Evolutionary conservation across 1,140 invertebrate species (phyloP), one percentile per base, ranked within the genome.

Genomic region (Archivesica marissinica): DNA sequence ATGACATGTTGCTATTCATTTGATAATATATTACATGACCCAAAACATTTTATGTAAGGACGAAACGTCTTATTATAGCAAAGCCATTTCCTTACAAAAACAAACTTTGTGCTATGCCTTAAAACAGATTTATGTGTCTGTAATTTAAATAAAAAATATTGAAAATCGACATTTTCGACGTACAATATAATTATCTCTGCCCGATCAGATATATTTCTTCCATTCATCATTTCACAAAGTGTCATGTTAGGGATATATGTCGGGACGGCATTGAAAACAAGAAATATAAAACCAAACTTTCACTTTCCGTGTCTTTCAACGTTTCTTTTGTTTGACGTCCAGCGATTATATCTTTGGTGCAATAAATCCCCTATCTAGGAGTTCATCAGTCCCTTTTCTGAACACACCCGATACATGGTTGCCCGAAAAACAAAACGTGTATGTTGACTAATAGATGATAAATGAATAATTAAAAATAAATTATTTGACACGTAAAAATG

Each of bases 381-480:
- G 41, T 47, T 30, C 23, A 72, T 72, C 68, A 2, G 41, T 25
- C 41, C 23, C 28, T 52, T 50, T 44, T 44, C 11, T 70, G 23
- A 30, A 33, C 13, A 72, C 20, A 52, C 41, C 41, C 28, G 68
- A 72, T 72, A 72, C 68, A 44, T 52, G 39, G 68, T 72, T 52
- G 41, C 68, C 39, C 28, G 23, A 44, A 30, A 72, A 50, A 72
- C 68, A 72, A 72, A 70, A 72, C 39, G 50, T 30, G 50, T 50
- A 50, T 11, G 28, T 25, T 72, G 68, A 72, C 68, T 72, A 72
- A 72, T 44, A 41, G 17, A 72, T 1, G 68, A 72, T 33, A 28
- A 38, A 6, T 28, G 25, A 25, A 72, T 50, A 72, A 72, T 72
- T 72, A 72, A 72, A 72, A 68, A 1, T 47, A 72, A 41, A 47